Percentiles rank a stretch among this genome's conserved stretches.
Conservation (phyloP, 2,888 invertebrate genomes). For the Himalopsyche kuldschensis region DNA sequence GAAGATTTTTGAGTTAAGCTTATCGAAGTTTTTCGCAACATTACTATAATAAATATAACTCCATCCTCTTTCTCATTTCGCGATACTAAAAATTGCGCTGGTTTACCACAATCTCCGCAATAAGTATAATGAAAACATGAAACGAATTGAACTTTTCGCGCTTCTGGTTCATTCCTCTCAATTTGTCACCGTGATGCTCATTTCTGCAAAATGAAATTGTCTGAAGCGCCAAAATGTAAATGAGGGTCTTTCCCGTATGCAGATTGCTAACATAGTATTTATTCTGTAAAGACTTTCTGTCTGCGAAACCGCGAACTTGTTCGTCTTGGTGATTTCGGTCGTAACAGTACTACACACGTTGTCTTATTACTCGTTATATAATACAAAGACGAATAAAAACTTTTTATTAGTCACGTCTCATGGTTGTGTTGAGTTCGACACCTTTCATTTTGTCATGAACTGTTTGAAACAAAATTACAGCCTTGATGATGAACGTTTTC, state of each 20-base stretch:
- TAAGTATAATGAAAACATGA: background rate
- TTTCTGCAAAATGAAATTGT: conserved; percentile 13
- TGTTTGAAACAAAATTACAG: too few species aligned
- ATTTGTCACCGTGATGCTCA: conserved; percentile 16
- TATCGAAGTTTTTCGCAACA: background rate
- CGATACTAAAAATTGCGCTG: background rate
- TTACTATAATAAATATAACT: background rate
- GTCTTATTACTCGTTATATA: too few species aligned
- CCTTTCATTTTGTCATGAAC: too few species aligned
- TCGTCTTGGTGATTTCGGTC: background rate
- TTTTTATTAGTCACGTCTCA: too few species aligned
- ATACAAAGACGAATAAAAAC: too few species aligned
- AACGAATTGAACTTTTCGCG: background rate
- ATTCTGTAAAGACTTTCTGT: background rate
- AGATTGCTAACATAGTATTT: conserved; percentile 10
- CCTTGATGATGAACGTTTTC: too few species aligned
- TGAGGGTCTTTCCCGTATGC: conserved; percentile 15
- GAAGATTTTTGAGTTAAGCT: background rate
- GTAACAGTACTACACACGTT: background rate
- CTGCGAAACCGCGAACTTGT: background rate
- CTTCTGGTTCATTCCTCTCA: conserved; percentile 4
- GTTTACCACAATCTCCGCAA: background rate
- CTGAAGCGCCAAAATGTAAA: conserved; percentile 25
- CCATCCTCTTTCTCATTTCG: background rate
- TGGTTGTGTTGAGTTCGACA: too few species aligned